Conservation (phyloP, 2,797 vertebrate species). For the Lithobates pipiens region DNA sequence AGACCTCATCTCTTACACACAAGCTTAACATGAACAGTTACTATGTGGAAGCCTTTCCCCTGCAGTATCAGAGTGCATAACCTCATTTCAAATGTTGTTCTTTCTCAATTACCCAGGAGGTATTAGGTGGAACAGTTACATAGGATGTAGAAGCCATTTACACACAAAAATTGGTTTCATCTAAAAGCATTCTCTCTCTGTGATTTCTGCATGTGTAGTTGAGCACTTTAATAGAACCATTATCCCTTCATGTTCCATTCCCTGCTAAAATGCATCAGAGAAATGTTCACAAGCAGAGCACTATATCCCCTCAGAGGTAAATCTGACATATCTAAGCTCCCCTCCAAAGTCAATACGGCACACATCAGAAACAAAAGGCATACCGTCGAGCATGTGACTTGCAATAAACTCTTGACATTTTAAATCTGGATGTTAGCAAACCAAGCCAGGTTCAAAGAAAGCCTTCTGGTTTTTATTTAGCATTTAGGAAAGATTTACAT, state of each 20-base stretch:
- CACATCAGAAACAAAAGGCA: slow-evolving; percentile 53
- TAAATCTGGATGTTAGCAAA: too few relatives aligned
- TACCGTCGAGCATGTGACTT: too few relatives aligned
- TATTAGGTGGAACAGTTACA: slow-evolving; percentile 51
- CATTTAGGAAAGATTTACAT: too few relatives aligned
- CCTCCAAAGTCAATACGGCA: slow-evolving; percentile 62
- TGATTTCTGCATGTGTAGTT: slow-evolving; percentile 64
- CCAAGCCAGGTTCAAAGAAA: too few relatives aligned
- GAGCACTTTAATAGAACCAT: slow-evolving; percentile 72
- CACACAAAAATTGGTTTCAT: slow-evolving; percentile 65
- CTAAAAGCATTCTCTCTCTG: slow-evolving; percentile 65
- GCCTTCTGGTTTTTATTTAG: too few relatives aligned
- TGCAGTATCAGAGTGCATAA: slow-evolving; percentile 51
- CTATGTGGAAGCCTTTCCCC: slow-evolving; percentile 39
- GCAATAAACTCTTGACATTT: too few relatives aligned
- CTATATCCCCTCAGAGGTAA: slow-evolving; percentile 66
- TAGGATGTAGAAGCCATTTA: slow-evolving; percentile 62
- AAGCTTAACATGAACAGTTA: slow-evolving; percentile 23
- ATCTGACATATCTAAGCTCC: slow-evolving; percentile 63
- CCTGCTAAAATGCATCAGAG: slow-evolving; percentile 66
- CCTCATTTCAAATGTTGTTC: slow-evolving; percentile 45
- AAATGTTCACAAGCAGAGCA: slow-evolving; percentile 63
- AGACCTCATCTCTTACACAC: slow-evolving; percentile 25
- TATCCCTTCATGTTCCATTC: slow-evolving; percentile 65
- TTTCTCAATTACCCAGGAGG: slow-evolving; percentile 61